Evolutionary conservation across 2,113 vertebrate species (phyloP).

Genomic region (Centropristis striata): DNA sequence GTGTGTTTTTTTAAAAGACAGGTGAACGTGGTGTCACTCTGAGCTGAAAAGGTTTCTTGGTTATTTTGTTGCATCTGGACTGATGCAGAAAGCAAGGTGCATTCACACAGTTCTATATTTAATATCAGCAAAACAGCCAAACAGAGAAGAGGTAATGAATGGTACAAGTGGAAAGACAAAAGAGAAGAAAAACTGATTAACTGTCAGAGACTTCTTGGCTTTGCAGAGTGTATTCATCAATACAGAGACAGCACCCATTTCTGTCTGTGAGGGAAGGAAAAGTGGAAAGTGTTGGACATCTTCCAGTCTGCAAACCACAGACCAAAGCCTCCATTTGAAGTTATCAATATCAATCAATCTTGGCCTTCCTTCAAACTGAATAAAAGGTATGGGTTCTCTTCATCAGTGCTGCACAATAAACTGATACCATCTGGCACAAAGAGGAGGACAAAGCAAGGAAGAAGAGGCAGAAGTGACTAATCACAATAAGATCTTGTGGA

Average conservation of each 20-base stretch:
- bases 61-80: background rate
- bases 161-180: constrained; percentile 46
- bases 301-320: constrained; percentile 69
- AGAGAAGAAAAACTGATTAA: constrained; percentile 57
- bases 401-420: constrained; percentile 62
- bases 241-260: constrained; percentile 44
- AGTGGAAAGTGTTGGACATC: constrained; percentile 60
- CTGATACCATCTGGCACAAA: constrained; percentile 55
- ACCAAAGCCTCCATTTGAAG: constrained; percentile 69
- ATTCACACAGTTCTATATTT: background rate
- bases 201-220: constrained; percentile 59
- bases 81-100: background rate
- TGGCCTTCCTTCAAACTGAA: constrained; percentile 61
- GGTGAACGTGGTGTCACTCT: background rate
- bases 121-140: background rate
- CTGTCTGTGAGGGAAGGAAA: constrained; percentile 52
- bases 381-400: constrained; percentile 66
- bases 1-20: background rate
- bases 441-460: constrained; percentile 33
- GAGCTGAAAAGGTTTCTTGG: background rate
- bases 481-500: constrained; percentile 46
- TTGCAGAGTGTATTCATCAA: constrained; percentile 64
- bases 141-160: constrained; percentile 25
- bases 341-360: constrained; percentile 71
- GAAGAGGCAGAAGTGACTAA: constrained; percentile 44